Base-by-base conservation (phyloP, 1,140 invertebrate species). In the Neocloeon triangulifer region DNA sequence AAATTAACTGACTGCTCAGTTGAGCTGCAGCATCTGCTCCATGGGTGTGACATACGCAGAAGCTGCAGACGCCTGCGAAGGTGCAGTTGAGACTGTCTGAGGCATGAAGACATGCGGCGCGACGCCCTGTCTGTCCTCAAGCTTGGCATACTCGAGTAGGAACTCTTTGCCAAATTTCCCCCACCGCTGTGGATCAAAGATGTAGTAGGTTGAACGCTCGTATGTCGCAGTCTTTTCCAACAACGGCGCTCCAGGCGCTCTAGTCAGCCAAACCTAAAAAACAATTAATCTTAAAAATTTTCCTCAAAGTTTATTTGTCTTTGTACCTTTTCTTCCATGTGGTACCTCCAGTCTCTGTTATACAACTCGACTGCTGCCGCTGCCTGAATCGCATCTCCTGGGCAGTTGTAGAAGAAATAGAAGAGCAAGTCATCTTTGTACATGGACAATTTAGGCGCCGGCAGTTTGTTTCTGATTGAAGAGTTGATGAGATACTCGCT, bases 201-300 rank as follows among this genome's bases (percentile, higher is more conserved):
- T 94, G 62, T 91, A 95, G 61, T 97, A 98, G 41, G 88, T 95
- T 56, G 92, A 91, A 46, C 88, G 67, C 62, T 97, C 92, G 58
- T 91, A 96, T 39, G 78, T 84, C 39, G 67, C 68, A 40, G 86
- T 92, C 60, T 96, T 96, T 56, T 96, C 85, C 38, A 81, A 65
- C 39, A 85, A 73, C 38, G 75, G 75, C 57, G 85, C 70, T 39
- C 88, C 86, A 35, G 85, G 86, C 43, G 86, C 88, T 59, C 94
- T 74, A 41, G 89, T 97, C 53, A 99, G 88, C 94, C 94, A 99
- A 42, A 96, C n/a, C n/a, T n/a, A n/a, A n/a, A n/a, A n/a, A n/a
- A n/a, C n/a, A n/a, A n/a, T n/a, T n/a, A n/a, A n/a, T n/a, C n/a
- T n/a, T n/a, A n/a, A n/a, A n/a, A n/a, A n/a, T n/a, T n/a, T n/a